Evolutionary conservation across 2,797 vertebrate species (phyloP).

Genomic region (Tangara arthus): DNA sequence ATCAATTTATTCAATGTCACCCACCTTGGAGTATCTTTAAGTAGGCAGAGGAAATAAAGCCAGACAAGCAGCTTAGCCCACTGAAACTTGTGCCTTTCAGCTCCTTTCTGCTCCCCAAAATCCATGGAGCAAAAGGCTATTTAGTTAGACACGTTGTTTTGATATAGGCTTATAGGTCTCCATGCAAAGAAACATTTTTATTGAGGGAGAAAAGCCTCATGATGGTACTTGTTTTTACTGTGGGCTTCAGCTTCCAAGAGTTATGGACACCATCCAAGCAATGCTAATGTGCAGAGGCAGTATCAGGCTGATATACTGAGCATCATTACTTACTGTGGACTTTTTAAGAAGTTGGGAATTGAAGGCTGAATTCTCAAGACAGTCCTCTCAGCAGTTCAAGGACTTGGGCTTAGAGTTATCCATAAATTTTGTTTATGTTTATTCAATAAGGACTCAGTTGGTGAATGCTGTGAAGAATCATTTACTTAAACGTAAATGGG

Average conservation of each 20-base stretch:
- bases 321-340: constrained; percentile 46
- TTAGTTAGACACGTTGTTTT: background rate
- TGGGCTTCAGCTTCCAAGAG: constrained; percentile 1
- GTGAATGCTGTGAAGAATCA: background rate
- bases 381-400: constrained; percentile 25
- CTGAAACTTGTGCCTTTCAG: background rate
- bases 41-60: background rate
- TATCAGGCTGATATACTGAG: constrained; percentile 47
- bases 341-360: constrained; percentile 37
- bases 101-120: background rate
- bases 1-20: accelerated
- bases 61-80: background rate
- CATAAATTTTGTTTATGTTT: constrained; percentile 36
- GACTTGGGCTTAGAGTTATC: background rate
- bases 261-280: constrained; percentile 30
- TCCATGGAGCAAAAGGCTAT: background rate
- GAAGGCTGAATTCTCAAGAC: constrained; percentile 47
- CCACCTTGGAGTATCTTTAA: background rate
- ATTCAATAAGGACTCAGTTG: constrained; percentile 13
- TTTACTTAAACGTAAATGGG: constrained; percentile 36
- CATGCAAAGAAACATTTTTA: constrained; percentile 5
- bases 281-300: constrained; percentile 9
- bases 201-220: constrained; percentile 17
- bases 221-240: background rate
- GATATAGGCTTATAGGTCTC: background rate